These are phyloP conservation scores for Dione vanillae DNA, from an alignment of 2,888 invertebrate species.

Conservation along the genomic window DNA sequence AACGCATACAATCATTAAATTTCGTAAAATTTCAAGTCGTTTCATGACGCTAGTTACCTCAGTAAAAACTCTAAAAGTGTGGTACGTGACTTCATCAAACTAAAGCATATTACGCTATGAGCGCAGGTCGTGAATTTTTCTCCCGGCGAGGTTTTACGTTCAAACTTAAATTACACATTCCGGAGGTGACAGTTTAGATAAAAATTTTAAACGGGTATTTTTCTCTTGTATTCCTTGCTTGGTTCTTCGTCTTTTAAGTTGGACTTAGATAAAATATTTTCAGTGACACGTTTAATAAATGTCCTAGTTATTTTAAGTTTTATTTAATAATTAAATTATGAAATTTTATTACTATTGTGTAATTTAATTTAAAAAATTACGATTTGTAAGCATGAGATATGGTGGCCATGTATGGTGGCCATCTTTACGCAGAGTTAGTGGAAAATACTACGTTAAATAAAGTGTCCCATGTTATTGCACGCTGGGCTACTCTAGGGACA, in stretches of 20 bases:
- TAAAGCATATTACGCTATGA: conserved; percentile 63
- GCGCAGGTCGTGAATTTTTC: conserved; percentile 67
- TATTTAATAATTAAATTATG: background rate
- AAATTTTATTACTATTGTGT: background rate
- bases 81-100: conserved; percentile 69
- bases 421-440: no score
- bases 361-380: background rate
- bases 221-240: conserved; percentile 43
- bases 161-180: conserved; percentile 76
- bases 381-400: no score
- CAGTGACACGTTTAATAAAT: background rate
- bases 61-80: conserved; percentile 48
- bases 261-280: conserved; percentile 14
- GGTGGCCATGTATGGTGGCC: no score
- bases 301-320: background rate
- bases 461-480: no score
- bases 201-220: conserved; percentile 51
- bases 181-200: conserved; percentile 62
- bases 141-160: conserved; percentile 68
- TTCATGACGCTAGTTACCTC: conserved; percentile 41
- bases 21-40: conserved; percentile 34
- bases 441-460: no score
- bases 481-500: no score
- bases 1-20: conserved; percentile 28
- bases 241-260: conserved; percentile 37